Evolutionary conservation across 2,888 invertebrate genomes (phyloP).

Genomic region (Tetranychus truncatus): DNA sequence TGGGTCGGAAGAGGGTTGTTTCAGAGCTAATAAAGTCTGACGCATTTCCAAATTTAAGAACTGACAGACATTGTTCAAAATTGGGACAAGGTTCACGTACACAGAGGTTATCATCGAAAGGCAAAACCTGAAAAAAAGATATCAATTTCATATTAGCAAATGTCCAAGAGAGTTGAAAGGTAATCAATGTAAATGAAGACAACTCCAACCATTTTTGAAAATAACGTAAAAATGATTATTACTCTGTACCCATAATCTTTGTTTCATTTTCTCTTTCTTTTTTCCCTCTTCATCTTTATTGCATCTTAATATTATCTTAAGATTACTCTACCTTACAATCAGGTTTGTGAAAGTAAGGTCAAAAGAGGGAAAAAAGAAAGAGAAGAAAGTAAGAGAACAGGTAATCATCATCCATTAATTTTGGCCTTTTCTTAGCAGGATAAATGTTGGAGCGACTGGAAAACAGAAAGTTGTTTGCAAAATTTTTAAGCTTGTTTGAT

Average conservation of each 20-base stretch:
- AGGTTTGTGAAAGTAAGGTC: background rate
- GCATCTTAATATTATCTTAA: background rate
- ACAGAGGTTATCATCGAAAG: slow-evolving; percentile 90
- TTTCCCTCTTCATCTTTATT: background rate
- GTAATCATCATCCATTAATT: background rate
- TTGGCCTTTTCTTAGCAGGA: background rate
- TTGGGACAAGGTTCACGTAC: slow-evolving; percentile 84
- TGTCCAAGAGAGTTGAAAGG: too few species aligned
- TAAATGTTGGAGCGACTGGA: background rate
- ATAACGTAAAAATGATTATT: too few species aligned
- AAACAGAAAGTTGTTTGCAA: background rate
- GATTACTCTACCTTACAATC: background rate
- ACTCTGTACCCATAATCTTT: background rate
- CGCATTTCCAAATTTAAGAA: slow-evolving; percentile 63
- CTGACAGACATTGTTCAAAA: slow-evolving; percentile 75
- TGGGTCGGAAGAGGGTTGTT: slow-evolving; percentile 75
- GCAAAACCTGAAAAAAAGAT: slow-evolving; percentile 46
- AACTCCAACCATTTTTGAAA: background rate
- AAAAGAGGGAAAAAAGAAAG: background rate
- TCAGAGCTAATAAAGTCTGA: slow-evolving; percentile 71
- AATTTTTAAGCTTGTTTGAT: background rate
- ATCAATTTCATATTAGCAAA: slow-evolving; percentile 9
- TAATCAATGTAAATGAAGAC: slow-evolving; percentile 10
- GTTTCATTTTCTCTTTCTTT: background rate
- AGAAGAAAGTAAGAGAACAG: background rate